Evolutionary conservation across 2,888 invertebrate species (phyloP).

Genomic region (Folsomia manolachei): DNA sequence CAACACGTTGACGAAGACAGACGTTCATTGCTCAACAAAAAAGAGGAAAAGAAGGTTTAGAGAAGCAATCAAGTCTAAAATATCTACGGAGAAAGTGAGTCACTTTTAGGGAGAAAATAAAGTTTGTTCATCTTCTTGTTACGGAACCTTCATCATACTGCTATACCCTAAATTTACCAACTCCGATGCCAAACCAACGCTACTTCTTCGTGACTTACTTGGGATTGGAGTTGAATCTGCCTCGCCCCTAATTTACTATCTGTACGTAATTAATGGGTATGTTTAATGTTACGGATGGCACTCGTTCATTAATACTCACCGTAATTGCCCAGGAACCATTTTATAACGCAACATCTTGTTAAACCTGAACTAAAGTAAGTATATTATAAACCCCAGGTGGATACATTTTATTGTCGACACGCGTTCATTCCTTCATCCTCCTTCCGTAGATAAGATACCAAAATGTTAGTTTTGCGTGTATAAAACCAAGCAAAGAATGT

Average conservation of each 20-base stretch:
- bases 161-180: no score
- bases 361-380: not conserved
- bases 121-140: not conserved
- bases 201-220: not conserved
- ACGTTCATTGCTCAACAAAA: not conserved
- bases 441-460: no score
- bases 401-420: not conserved
- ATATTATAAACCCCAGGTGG: not conserved
- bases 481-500: no score
- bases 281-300: not conserved
- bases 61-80: not conserved
- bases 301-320: no score
- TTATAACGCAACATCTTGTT: not conserved
- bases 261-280: not conserved
- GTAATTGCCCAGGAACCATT: not conserved
- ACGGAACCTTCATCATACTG: no score
- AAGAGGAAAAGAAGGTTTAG: not conserved
- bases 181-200: no score
- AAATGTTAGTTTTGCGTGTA: no score
- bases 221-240: not conserved
- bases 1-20: not conserved
- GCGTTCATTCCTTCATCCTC: no score
- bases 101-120: not conserved
- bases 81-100: not conserved
- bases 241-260: not conserved